Conservation (phyloP, 2,113 vertebrate species). For the Zosterops hypoxanthus region DNA sequence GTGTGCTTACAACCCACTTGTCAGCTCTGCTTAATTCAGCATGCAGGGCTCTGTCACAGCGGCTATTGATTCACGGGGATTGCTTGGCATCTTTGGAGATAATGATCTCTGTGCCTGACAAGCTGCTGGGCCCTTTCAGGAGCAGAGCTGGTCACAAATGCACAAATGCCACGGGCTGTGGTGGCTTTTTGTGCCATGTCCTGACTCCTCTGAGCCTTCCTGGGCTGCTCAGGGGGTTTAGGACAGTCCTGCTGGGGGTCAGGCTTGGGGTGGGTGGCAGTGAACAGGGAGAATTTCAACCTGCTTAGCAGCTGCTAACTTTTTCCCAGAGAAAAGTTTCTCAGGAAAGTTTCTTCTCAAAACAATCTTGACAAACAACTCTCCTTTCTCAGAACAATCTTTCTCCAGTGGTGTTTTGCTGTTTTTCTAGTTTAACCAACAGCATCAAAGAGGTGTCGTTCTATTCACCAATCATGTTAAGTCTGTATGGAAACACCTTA, state of each 20-base stretch:
- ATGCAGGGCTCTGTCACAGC: background rate
- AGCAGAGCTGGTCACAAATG: background rate
- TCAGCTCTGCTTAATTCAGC: constrained; percentile 43
- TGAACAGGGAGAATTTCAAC: too few relatives aligned
- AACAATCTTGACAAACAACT: too few relatives aligned
- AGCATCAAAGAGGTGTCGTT: too few relatives aligned
- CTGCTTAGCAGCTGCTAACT: too few relatives aligned
- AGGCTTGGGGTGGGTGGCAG: background rate
- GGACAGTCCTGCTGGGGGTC: background rate
- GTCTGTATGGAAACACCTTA: too few relatives aligned
- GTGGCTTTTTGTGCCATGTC: background rate
- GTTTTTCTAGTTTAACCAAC: too few relatives aligned
- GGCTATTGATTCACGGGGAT: background rate
- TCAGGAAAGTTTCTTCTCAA: too few relatives aligned
- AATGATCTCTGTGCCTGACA: background rate
- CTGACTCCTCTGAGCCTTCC: background rate
- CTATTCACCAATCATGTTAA: too few relatives aligned
- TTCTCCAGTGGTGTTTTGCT: too few relatives aligned
- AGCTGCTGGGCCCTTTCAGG: background rate
- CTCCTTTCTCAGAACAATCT: too few relatives aligned
- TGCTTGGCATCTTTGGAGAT: background rate
- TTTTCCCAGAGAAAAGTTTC: too few relatives aligned
- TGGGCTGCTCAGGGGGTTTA: background rate
- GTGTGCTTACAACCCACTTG: background rate
- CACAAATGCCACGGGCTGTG: background rate